Conservation (phyloP, 2,888 invertebrate species). For the Unio delphinus region DNA sequence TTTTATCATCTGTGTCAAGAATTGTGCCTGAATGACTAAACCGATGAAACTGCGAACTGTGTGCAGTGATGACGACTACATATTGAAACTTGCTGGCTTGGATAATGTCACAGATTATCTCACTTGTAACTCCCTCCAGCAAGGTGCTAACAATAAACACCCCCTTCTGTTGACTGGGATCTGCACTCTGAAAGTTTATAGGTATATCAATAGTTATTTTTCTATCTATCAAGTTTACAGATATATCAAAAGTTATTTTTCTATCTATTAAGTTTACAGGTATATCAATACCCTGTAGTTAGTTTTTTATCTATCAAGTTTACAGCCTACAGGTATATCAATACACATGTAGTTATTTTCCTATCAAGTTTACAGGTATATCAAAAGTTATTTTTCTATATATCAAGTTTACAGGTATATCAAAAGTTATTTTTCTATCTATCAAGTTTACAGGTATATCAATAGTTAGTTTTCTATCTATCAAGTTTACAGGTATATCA, state of each 20-base stretch:
- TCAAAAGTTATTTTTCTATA: too few species aligned
- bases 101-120: constrained; percentile 77
- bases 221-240: constrained; percentile 4
- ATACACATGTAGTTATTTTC: too few species aligned
- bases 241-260: too few species aligned
- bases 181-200: constrained; percentile 65
- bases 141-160: constrained; percentile 77
- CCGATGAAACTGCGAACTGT: constrained; percentile 76
- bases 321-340: too few species aligned
- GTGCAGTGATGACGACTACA: constrained; percentile 77
- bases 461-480: too few species aligned
- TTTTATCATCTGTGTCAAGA: constrained; percentile 65
- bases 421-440: too few species aligned
- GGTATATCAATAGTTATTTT: too few species aligned
- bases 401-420: constrained; percentile 3
- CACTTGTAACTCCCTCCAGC: constrained; percentile 75
- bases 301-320: too few species aligned
- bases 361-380: too few species aligned
- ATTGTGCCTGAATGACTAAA: constrained; percentile 70
- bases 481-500: too few species aligned
- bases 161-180: constrained; percentile 71
- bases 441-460: constrained; percentile 3
- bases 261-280: too few species aligned
- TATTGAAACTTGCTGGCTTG: constrained; percentile 77
- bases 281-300: too few species aligned